Evolutionary conservation across 2,797 vertebrate species (phyloP).

Genomic region (Microcaecilia unicolor): DNA sequence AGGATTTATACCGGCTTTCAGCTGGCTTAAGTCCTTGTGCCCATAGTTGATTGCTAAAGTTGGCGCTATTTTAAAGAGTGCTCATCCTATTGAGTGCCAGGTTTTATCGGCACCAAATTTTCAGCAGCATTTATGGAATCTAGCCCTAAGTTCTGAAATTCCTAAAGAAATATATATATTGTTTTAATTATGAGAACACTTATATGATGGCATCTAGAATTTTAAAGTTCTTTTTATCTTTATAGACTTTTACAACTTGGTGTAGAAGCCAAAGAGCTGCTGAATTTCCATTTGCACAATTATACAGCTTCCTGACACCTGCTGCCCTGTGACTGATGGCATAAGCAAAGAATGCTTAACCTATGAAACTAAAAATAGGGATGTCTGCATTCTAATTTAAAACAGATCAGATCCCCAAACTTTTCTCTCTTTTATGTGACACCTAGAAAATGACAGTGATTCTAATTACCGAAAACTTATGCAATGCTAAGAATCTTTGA

Average conservation of each 20-base stretch:
- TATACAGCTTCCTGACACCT: conserved; percentile 20
- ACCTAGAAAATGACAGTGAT: neutral
- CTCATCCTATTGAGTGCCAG: too few species aligned
- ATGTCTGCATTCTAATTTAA: conserved; percentile 4
- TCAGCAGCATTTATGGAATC: too few species aligned
- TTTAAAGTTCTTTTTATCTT: conserved; percentile 16
- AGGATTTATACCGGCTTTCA: too few species aligned
- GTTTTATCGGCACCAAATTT: too few species aligned
- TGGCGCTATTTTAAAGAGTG: too few species aligned
- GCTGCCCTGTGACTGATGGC: neutral
- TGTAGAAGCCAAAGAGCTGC: conserved; percentile 1
- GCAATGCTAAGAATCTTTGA: too few species aligned
- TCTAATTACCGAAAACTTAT: neutral
- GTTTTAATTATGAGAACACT: conserved; percentile 32
- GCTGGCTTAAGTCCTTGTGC: too few species aligned
- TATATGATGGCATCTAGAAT: conserved; percentile 25
- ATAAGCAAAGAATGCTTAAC: conserved; percentile 12
- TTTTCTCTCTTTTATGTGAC: neutral
- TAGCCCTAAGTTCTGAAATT: conserved; percentile 10
- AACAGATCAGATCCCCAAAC: neutral
- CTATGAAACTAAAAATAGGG: conserved; percentile 1
- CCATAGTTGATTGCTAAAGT: too few species aligned
- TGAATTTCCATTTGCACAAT: conserved; percentile 20
- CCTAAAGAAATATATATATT: conserved; percentile 19
- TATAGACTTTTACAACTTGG: conserved; percentile 17